These are phyloP conservation scores for Schizopygopsis pylzovi DNA, from an alignment of 2,797 vertebrate genomes.

Conservation along the genomic window DNA sequence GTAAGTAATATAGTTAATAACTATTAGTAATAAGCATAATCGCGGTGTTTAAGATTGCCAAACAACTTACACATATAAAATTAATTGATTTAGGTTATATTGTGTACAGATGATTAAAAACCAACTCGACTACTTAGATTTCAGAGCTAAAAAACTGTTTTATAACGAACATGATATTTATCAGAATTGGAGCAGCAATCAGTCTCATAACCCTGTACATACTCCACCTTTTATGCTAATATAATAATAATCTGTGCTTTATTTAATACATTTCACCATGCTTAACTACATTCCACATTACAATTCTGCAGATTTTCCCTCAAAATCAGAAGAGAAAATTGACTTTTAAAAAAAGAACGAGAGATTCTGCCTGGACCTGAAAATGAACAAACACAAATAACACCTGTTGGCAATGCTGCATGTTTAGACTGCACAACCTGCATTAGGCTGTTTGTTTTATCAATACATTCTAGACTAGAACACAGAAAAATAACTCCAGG, in stretches of 20 bases:
- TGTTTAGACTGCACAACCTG: not conserved
- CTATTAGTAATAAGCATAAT: not conserved
- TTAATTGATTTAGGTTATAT: not conserved
- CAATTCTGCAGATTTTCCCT: not conserved
- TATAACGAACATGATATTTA: not conserved
- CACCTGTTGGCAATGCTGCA: not conserved
- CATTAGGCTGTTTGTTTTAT: constrained; percentile 11
- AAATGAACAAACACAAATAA: not conserved
- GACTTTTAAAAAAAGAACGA: not conserved
- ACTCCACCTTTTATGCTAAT: not conserved
- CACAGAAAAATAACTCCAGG: constrained; percentile 7
- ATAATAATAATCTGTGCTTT: not conserved
- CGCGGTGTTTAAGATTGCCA: not conserved
- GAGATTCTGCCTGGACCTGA: not conserved
- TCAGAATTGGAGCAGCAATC: not conserved
- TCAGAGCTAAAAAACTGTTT: not conserved
- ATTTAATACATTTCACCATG: not conserved
- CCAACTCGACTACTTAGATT: not conserved
- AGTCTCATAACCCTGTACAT: not conserved
- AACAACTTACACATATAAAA: not conserved
- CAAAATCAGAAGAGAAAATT: not conserved
- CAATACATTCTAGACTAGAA: not conserved
- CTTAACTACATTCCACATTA: not conserved
- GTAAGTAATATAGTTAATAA: not conserved
- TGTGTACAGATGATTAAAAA: not conserved